Conservation (phyloP, 2,888 invertebrate genomes). For the Cyclophora punctaria region DNA sequence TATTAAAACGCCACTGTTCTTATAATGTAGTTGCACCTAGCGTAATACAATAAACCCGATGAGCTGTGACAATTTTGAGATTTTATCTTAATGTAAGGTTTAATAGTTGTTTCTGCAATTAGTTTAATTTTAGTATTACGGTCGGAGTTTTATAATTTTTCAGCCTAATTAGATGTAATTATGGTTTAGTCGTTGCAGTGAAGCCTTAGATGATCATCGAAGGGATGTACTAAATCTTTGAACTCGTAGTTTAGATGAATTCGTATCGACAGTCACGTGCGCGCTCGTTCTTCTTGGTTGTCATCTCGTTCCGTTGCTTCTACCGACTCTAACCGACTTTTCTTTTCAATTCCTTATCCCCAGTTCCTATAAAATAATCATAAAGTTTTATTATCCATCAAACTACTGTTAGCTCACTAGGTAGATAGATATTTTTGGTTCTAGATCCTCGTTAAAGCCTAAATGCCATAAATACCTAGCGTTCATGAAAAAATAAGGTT, state of each 20-base stretch:
- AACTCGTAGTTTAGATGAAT: conserved; percentile 35
- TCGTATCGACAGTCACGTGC: conserved; percentile 11
- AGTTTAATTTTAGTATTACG: conserved; percentile 54
- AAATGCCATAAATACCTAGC: conserved; percentile 68
- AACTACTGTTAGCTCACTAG: conserved; percentile 50
- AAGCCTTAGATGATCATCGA: conserved; percentile 53
- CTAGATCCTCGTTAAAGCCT: conserved; percentile 55
- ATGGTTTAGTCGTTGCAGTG: conserved; percentile 47
- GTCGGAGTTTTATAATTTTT: conserved; percentile 45
- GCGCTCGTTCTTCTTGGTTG: conserved; percentile 9
- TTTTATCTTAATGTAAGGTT: conserved; percentile 72
- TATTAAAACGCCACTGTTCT: conserved; percentile 73
- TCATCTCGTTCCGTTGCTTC: too few relatives aligned
- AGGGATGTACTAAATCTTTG: conserved; percentile 30
- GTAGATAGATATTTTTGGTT: conserved; percentile 41
- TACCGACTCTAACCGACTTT: conserved; percentile 11
- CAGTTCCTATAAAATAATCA: conserved; percentile 61
- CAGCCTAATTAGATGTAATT: conserved; percentile 67
- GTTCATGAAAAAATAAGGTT: conserved; percentile 74
- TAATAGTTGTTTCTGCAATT: conserved; percentile 47
- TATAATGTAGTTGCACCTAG: conserved; percentile 74
- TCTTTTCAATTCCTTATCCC: conserved; percentile 39
- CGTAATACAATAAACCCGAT: conserved; percentile 73
- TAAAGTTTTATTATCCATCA: conserved; percentile 39
- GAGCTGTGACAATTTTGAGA: conserved; percentile 76